Conservation (phyloP, 2,797 vertebrate genomes). For the Glossophaga mutica region DNA sequence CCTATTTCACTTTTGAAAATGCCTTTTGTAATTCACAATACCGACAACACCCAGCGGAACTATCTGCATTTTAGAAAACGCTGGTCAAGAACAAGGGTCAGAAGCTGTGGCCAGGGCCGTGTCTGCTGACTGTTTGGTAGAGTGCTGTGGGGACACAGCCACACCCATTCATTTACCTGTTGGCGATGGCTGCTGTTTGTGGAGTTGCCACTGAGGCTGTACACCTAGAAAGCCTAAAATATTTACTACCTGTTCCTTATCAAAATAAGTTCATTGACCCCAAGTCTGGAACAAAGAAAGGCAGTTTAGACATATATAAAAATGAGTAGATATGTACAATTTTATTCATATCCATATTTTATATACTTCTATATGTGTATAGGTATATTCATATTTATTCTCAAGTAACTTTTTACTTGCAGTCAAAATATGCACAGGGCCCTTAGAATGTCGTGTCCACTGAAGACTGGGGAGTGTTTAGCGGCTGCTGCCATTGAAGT, state of each 20-base stretch:
- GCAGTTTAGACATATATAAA: background rate
- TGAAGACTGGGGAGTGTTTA: background rate
- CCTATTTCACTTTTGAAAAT: constrained; percentile 4
- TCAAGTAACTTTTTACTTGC: background rate
- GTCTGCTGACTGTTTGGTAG: background rate
- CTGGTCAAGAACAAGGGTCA: background rate
- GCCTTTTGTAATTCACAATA: background rate
- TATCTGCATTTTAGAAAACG: background rate
- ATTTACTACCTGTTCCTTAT: background rate
- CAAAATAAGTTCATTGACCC: background rate
- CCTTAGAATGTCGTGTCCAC: background rate
- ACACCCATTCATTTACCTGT: background rate
- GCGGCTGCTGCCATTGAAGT: background rate
- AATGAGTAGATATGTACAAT: background rate
- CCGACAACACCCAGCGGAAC: background rate
- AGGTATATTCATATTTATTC: background rate
- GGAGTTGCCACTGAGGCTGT: background rate
- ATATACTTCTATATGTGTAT: background rate
- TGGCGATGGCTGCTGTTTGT: background rate
- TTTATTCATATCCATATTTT: background rate
- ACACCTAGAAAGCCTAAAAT: background rate
- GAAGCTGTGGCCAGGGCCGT: background rate
- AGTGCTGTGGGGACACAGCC: background rate
- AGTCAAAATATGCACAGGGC: background rate
- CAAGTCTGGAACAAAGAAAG: background rate